These are phyloP conservation scores for Cebidichthys violaceus DNA, from an alignment of 2,113 vertebrate genomes.

Conservation along the genomic window DNA sequence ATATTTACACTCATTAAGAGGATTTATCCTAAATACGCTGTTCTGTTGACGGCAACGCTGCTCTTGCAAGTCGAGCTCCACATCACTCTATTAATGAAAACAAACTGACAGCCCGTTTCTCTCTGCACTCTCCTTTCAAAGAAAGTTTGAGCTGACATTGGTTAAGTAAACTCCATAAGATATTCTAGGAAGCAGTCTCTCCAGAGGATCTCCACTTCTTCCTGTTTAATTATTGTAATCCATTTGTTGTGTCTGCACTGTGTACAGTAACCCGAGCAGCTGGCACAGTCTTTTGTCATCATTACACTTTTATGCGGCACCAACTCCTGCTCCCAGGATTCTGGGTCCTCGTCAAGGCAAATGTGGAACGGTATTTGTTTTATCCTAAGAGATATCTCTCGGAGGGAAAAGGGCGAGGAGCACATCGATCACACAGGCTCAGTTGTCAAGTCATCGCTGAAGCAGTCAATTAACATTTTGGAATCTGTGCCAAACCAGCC, in stretches of 20 bases:
- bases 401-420: conserved; percentile 66
- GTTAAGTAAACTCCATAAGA: conserved; percentile 62
- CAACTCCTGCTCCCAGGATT: conserved; percentile 61
- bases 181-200: conserved; percentile 58
- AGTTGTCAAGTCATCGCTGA: conserved; percentile 68
- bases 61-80: conserved; percentile 21
- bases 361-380: conserved; percentile 73
- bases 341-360: conserved; percentile 58
- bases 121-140: conserved; percentile 45
- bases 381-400: conserved; percentile 71
- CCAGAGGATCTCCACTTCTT: conserved; percentile 65
- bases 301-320: conserved; percentile 74
- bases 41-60: conserved; percentile 19
- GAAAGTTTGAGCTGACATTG: conserved; percentile 60
- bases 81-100: conserved; percentile 56
- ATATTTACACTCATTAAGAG: conserved; percentile 38
- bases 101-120: conserved; percentile 57
- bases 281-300: conserved; percentile 79
- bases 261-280: conserved; percentile 73
- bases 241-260: conserved; percentile 70
- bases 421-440: conserved; percentile 77
- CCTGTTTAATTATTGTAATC: conserved; percentile 79
- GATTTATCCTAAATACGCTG: conserved; percentile 28
- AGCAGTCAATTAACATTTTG: conserved; percentile 80
- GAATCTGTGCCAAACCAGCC: conserved; percentile 71